Base-by-base conservation (phyloP, 2,113 vertebrate species). In the Phaethornis superciliosus region DNA sequence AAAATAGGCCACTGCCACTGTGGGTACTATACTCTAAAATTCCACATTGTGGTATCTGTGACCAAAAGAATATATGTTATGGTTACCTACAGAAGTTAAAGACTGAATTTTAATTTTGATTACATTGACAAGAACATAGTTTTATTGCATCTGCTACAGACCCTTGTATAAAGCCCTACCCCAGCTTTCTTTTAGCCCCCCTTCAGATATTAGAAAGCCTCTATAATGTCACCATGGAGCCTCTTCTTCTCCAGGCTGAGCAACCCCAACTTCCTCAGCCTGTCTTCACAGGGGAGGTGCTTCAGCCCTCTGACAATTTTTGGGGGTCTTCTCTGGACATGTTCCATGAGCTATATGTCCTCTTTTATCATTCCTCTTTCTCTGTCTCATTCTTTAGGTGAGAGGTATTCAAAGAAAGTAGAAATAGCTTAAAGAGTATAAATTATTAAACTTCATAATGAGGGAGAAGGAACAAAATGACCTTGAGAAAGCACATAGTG, bases 381-480 rank as follows among this genome's bases (percentile, higher is more conserved):
- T n/a, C n/a, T n/a, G n/a, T n/a, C 40, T 87, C 35, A 35, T 76
- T 74, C 28, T 58, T 91, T 68, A 58, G 80, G 17, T 46, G 69
- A 68, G 54, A 71, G 37, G 32, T 55, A 74, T 5, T 75, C 69
- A 75, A 52, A 71, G 54, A 81, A 80, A 85, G 55, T 63, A 89
- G 81, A 72, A 81, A 76, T 71, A 49, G 15, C 68, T 94, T 70
- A 74, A 88, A 60, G 68, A 67, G 15, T 56, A 77, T 89, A 40
- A 93, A 85, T 95, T 91, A 80, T 94, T 94, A 70, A 71, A 76
- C 16, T 52, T 72, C 51, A 33, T 71, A 79, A 96, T 8, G n/a
- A 70, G 33, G 40, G 22, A 79, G 35, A 74, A 58, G 46, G 83
- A 94, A 44, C 10, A 32, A 74, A 42, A 77, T 70, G 79, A 96